Base-by-base conservation (phyloP, 2,113 vertebrate species). In the Numida meleagris region DNA sequence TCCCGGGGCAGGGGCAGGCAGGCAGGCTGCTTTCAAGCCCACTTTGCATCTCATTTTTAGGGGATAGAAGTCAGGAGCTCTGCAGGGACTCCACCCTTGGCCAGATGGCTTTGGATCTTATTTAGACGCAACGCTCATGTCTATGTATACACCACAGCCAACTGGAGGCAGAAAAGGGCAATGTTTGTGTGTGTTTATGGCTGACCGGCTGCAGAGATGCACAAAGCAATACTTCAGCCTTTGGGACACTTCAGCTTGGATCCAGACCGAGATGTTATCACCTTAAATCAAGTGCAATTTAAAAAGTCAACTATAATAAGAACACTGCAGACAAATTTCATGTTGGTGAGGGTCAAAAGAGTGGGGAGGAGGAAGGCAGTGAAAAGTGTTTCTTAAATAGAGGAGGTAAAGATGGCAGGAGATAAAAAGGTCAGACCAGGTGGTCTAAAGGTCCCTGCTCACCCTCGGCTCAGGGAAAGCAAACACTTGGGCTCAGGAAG, bases 401-500 rank as follows among this genome's bases (percentile, higher is more conserved):
- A 74, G 46, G 36, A 95, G 89, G 51, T 77, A 93, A 81, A 97
- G 85, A 71, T 57, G 43, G 68, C 33, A 86, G 68, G 75, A 93
- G 93, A 96, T 95, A 90, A 91, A 38, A 83, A 88, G 91, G 92
- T 93, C 90, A 86, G 82, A 66, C 24, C 14, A 90, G 94, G 80
- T 91, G 89, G 86, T 93, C 80, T 82, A 70, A 93, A 96, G 91
- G 88, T 95, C 82, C 75, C 58, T 76, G 62, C 80, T 86, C 77
- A 65, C 73, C 88, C 86, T 66, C 91, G 91, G 86, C 76, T 76
- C 86, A 42, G 61, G 48, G 88, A 86, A 83, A 93, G 91, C 85
- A 96, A 96, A 95, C 73, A 93, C 40, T 15, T 88, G 40, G 89
- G 74, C 79, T 86, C 62, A 36, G 82, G 46, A 95, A 93, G 92